phyloP scores from a whole-genome alignment of 2,797 vertebrate species.

The Esox lucius region DNA sequence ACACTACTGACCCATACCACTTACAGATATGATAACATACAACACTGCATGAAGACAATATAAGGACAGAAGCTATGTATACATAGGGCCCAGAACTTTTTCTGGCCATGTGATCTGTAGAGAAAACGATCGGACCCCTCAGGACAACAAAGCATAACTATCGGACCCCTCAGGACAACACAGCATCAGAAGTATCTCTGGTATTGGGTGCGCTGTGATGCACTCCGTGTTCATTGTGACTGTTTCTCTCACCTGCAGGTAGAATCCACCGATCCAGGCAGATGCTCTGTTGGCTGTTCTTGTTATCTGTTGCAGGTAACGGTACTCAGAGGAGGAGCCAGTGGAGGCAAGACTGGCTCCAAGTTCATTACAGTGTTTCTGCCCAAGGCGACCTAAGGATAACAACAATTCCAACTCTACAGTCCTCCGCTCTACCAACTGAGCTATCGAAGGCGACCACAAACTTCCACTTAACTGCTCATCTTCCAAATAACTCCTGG shows the following conservation, averaged over 20 bases:
- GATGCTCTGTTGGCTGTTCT: background rate
- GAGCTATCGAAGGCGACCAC: too few species aligned
- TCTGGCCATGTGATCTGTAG: background rate
- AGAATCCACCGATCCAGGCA: constrained; percentile 3
- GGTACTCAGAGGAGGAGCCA: background rate
- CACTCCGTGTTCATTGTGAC: background rate
- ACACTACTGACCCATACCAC: background rate
- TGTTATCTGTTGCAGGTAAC: constrained; percentile 4
- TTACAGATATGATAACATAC: background rate
- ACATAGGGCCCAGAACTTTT: background rate
- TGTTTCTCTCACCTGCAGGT: constrained; percentile 5
- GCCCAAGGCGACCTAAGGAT: too few species aligned
- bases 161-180: too few species aligned
- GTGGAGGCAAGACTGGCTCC: background rate
- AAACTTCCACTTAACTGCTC: too few species aligned
- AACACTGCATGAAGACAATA: background rate
- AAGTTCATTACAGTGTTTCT: too few species aligned
- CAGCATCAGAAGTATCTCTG: background rate
- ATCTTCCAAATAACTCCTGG: too few species aligned
- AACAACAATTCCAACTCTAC: too few species aligned
- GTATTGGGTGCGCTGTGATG: background rate
- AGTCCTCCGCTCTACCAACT: too few species aligned
- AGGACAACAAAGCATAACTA: too few species aligned
- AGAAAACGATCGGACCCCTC: background rate
- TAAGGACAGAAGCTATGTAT: background rate